Conservation (phyloP, 1,140 invertebrate species). For the Kradibia gibbosae region DNA sequence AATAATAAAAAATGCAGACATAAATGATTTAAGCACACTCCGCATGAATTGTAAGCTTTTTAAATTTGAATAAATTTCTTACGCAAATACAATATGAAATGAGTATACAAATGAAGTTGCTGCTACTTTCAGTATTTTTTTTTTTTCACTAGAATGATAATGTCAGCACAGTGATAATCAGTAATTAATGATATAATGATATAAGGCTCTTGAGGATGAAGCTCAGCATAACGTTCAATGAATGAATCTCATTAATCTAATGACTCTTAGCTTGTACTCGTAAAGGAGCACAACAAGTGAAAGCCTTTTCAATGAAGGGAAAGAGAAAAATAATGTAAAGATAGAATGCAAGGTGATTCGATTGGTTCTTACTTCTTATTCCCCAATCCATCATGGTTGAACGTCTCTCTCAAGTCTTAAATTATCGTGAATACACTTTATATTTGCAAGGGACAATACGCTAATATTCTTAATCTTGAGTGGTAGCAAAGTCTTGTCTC, state of each 20-base stretch:
- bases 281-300: background rate
- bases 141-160: background rate
- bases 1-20: too few species aligned
- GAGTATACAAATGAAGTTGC: background rate
- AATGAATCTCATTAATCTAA: too few species aligned
- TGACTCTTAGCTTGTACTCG: background rate
- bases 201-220: background rate
- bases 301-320: background rate
- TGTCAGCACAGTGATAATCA: background rate
- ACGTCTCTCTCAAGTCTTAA: conserved; percentile 5
- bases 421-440: background rate
- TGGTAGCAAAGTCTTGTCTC: conserved; percentile 14
- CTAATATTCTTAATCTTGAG: background rate
- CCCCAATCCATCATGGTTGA: conserved; percentile 83
- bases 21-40: too few species aligned
- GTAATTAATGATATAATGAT: background rate
- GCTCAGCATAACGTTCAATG: too few species aligned
- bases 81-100: background rate
- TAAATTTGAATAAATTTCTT: background rate
- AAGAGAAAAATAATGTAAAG: conserved; percentile 1
- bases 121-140: background rate
- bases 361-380: conserved; percentile 82
- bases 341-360: conserved; percentile 26
- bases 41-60: too few species aligned
- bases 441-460: background rate